Percentiles rank a stretch among this genome's conserved stretches.
These are phyloP conservation scores for Bergia sp. DNA, from an alignment of 92 coral and sea anemone genomes.

Conservation along the genomic window DNA sequence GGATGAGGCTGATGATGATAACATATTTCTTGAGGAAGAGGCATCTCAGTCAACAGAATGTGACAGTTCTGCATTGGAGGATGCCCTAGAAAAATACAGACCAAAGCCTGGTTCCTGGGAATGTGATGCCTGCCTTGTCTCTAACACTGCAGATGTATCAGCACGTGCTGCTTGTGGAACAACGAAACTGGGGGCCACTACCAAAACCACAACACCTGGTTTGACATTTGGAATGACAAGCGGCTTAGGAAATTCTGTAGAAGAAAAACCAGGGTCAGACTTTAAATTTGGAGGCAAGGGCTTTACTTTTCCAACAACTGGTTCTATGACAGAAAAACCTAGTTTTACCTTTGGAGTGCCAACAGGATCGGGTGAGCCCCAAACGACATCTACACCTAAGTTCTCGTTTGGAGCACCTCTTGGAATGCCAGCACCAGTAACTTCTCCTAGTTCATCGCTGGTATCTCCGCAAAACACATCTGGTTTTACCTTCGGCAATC, in stretches of 20 bases:
- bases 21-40: too few species aligned
- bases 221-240: constrained; percentile 31
- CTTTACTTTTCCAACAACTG: constrained; percentile 9
- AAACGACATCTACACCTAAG: not conserved
- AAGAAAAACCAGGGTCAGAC: not conserved
- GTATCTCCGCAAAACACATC: constrained; percentile 10
- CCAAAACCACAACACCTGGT: constrained; percentile 1
- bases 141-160: constrained; percentile 31
- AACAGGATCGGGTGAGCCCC: not conserved
- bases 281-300: constrained; percentile 27
- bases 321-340: not conserved
- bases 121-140: constrained; percentile 58
- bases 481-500: constrained; percentile 21
- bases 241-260: not conserved
- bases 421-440: constrained; percentile 27
- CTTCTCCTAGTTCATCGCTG: constrained; percentile 5
- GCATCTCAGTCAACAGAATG: constrained; percentile 1
- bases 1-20: not conserved
- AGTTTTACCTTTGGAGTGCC: constrained; percentile 5
- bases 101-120: constrained; percentile 62
- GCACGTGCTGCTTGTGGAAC: constrained; percentile 67
- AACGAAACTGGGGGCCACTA: constrained; percentile 58
- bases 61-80: not conserved
- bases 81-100: constrained; percentile 19
- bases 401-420: constrained; percentile 41